Base-by-base conservation (phyloP, 2,888 invertebrate species). In the Atrina japonica region DNA sequence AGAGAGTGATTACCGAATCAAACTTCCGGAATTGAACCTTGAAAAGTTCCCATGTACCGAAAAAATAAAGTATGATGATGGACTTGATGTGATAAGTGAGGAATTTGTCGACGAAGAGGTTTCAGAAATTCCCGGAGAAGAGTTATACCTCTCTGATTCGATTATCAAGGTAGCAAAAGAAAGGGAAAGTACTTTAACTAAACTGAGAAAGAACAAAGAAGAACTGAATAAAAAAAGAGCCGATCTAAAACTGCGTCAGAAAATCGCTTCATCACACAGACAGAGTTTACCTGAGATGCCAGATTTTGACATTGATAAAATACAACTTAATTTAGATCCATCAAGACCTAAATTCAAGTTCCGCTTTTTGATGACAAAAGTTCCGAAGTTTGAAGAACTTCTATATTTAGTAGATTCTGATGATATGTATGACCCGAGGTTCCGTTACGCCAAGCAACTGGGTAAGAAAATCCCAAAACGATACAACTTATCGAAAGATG, bases 11-110 rank as follows among this genome's bases (percentile, higher is more conserved):
- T 52, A 55, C 41, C 63, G 23, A 40, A 5, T 29, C 18, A 35
- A 18, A 27, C 40, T 63, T n/a, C 25, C 35, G 21, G 3, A n/a
- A 21, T 27, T 67, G 1, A 73, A 77, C 49, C 47, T 79, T 3
- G 64, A 61, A 9, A 67, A 72, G 27, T 79, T 81, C 53, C 35
- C 45, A 11, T 76, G 81, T 40, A 77, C 81, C 7, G 81, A 81
- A 47, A 73, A 69, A 35, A 58, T 73, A 11, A 52, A 52, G 0
- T 77, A 76, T 58, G 47, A 40, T 40, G 59, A 64, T 23, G 68
- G 50, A 18, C 35, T 63, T 16, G 49, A 63, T 29, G 45, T 41
- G 2, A 40, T 47, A 14, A 14, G 35, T 1, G 52, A 35, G 1
- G 58, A 73, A 7, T 27, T 45, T 29, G 18, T 9, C 3, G n/a